Evolutionary conservation across 2,113 vertebrate species (phyloP).

Genomic region (Leuciscus idus): DNA sequence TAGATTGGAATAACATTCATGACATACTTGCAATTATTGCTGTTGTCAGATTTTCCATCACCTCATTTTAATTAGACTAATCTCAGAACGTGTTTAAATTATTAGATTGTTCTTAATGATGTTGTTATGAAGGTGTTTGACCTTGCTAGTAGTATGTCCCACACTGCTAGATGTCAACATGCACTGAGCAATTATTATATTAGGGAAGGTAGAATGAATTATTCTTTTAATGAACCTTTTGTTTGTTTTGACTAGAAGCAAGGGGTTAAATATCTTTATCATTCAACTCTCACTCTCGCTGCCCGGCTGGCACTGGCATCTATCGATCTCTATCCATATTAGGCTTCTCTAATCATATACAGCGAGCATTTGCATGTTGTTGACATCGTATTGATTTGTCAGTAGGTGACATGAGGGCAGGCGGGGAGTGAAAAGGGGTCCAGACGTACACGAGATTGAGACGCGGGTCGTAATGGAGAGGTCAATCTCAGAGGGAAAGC

Average conservation of each 20-base stretch:
- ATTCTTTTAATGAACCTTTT: neutral
- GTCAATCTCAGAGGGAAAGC: conserved; percentile 9
- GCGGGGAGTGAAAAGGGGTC: neutral
- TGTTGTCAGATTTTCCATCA: neutral
- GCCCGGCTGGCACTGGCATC: neutral
- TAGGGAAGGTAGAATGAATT: neutral
- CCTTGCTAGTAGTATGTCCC: neutral
- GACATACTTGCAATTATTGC: neutral
- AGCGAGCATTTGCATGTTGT: conserved; percentile 32
- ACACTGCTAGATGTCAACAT: neutral
- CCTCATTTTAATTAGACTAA: conserved; percentile 8
- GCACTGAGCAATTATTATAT: neutral
- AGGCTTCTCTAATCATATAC: conserved; percentile 3
- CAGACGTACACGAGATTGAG: conserved; percentile 34
- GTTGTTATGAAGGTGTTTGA: neutral
- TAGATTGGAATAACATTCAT: neutral
- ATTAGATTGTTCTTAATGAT: conserved; percentile 13
- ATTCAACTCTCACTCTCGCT: neutral
- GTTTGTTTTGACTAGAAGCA: neutral
- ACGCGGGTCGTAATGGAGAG: conserved; percentile 26
- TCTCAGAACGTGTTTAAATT: conserved; percentile 21
- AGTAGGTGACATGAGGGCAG: conserved; percentile 7
- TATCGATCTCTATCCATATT: conserved; percentile 4
- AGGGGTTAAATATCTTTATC: neutral
- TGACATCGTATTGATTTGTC: conserved; percentile 37